Percentiles rank a stretch among this genome's conserved stretches.
phyloP scores from a whole-genome alignment of 2,113 vertebrate genomes.

The Micronisus gabar region DNA sequence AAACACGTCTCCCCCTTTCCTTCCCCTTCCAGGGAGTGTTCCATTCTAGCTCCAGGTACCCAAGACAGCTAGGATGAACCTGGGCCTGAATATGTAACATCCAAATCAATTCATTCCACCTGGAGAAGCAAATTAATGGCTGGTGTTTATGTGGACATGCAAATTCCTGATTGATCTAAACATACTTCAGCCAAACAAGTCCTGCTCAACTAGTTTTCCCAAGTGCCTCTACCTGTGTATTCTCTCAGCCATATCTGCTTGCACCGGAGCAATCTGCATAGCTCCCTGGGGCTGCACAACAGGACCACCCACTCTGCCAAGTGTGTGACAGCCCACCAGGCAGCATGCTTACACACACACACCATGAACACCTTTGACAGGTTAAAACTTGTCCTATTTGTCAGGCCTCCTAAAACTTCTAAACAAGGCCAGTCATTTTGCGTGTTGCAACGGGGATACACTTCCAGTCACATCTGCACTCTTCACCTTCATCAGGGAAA shows the following conservation, averaged over 20 bases:
- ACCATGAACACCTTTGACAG: not conserved
- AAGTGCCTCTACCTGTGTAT: not conserved
- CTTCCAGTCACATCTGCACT: not conserved
- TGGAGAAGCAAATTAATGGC: not conserved
- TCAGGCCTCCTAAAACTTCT: not conserved
- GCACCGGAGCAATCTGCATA: not conserved
- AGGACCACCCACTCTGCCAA: not conserved
- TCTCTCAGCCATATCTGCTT: not conserved
- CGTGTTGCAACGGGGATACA: not conserved
- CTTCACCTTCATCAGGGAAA: not conserved
- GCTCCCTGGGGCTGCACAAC: not conserved
- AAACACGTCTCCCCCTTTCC: not conserved
- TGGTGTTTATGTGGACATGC: not conserved
- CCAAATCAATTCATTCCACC: not conserved
- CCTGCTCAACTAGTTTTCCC: not conserved
- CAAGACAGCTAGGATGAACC: not conserved
- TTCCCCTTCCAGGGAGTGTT: not conserved
- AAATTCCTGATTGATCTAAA: not conserved
- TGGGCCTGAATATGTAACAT: not conserved
- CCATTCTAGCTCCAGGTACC: not conserved
- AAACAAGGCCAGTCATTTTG: not conserved
- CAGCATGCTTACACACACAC: not conserved
- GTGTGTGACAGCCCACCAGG: not conserved
- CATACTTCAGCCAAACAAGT: not conserved
- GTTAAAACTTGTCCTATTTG: not conserved